These are phyloP conservation scores for Alethe castanea DNA, from an alignment of 2,113 vertebrate genomes.

Conservation along the genomic window DNA sequence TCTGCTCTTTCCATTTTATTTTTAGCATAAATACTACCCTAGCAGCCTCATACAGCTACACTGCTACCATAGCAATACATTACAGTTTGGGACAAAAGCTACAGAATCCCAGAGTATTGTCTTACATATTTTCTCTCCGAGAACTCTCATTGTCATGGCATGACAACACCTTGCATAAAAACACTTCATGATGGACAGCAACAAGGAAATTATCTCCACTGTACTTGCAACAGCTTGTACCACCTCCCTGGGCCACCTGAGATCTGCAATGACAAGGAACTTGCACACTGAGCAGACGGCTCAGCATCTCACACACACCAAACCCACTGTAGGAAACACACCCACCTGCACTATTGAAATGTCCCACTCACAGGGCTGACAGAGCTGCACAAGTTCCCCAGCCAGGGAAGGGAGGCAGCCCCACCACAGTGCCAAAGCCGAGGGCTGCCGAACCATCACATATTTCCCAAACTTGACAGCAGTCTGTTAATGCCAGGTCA, in stretches of 20 bases:
- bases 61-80: conserved; percentile 45
- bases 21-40: conserved; percentile 33
- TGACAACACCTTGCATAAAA: neutral
- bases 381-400: neutral
- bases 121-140: neutral
- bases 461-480: neutral
- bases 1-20: conserved; percentile 36
- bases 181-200: neutral
- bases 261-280: neutral
- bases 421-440: accelerated
- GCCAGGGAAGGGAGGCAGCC: neutral
- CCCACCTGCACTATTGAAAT: neutral
- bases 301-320: neutral
- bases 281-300: neutral
- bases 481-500: neutral
- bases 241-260: neutral
- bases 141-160: neutral
- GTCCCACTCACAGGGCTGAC: neutral
- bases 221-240: neutral
- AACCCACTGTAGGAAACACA: neutral
- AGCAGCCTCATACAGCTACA: neutral
- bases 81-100: conserved; percentile 25
- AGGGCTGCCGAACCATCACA: neutral
- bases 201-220: neutral
- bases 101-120: neutral